Percentiles rank a stretch among this genome's conserved stretches.
phyloP scores from a whole-genome alignment of 2,888 invertebrate genomes.

The Hymenopus coronatus region DNA sequence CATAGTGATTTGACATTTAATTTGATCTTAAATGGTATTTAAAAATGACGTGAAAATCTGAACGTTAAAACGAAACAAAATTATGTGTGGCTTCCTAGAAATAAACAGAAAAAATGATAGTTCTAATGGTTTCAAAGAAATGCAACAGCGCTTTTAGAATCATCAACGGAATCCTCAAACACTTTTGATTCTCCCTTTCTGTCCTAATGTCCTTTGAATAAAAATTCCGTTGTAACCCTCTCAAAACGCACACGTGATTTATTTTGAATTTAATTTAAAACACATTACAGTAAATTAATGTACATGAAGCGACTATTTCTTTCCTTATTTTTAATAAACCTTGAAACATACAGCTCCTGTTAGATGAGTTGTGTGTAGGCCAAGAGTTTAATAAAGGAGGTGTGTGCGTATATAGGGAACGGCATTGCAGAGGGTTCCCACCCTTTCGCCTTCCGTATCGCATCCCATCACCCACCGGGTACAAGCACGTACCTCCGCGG shows the following conservation, averaged over 20 bases:
- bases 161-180: too few relatives aligned
- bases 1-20: too few relatives aligned
- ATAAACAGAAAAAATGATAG: too few relatives aligned
- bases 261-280: background rate
- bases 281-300: background rate
- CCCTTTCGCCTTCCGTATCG: background rate
- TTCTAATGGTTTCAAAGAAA: too few relatives aligned
- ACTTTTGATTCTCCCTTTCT: too few relatives aligned
- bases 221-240: background rate
- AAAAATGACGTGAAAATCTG: too few relatives aligned
- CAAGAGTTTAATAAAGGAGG: background rate
- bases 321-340: background rate
- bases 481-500: background rate
- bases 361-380: background rate
- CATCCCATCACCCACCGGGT: background rate
- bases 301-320: background rate
- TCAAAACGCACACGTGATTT: background rate
- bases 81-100: too few relatives aligned
- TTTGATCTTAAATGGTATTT: too few relatives aligned
- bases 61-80: too few relatives aligned
- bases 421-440: background rate
- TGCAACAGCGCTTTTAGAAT: too few relatives aligned
- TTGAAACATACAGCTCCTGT: background rate
- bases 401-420: background rate
- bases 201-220: too few relatives aligned